Conservation (phyloP, 2,797 vertebrate genomes). For the Acanthornis magna region DNA sequence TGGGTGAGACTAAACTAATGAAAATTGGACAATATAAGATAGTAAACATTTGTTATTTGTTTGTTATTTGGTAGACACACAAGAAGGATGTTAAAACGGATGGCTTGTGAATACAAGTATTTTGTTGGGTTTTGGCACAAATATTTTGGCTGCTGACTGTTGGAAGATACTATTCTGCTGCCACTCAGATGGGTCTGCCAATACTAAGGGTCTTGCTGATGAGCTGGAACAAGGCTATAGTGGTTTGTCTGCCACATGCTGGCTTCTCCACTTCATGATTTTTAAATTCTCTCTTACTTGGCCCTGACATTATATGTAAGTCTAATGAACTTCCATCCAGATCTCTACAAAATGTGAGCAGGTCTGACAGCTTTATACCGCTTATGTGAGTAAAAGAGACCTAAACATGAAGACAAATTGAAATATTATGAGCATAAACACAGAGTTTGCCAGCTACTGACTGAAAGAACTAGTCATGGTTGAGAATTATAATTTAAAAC, state of each 20-base stretch:
- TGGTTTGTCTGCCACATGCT: background rate
- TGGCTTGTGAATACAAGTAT: background rate
- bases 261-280: background rate
- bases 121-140: background rate
- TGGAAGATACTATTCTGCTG: conserved; percentile 16
- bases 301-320: background rate
- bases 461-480: background rate
- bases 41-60: background rate
- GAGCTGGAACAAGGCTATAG: conserved; percentile 42
- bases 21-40: background rate
- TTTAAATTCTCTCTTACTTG: background rate
- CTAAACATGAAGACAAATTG: conserved; percentile 39
- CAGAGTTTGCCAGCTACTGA: conserved; percentile 37
- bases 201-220: background rate
- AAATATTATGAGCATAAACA: conserved; percentile 50
- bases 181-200: conserved; percentile 6
- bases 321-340: background rate
- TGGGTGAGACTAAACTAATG: background rate
- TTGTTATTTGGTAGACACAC: background rate
- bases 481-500: conserved; percentile 38
- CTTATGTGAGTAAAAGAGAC: background rate
- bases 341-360: background rate
- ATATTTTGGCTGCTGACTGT: background rate
- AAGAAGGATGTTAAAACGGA: background rate
- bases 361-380: background rate